Evolutionary conservation across 2,113 vertebrate species (phyloP).

Genomic region (Nothocercus nigrocapillus): DNA sequence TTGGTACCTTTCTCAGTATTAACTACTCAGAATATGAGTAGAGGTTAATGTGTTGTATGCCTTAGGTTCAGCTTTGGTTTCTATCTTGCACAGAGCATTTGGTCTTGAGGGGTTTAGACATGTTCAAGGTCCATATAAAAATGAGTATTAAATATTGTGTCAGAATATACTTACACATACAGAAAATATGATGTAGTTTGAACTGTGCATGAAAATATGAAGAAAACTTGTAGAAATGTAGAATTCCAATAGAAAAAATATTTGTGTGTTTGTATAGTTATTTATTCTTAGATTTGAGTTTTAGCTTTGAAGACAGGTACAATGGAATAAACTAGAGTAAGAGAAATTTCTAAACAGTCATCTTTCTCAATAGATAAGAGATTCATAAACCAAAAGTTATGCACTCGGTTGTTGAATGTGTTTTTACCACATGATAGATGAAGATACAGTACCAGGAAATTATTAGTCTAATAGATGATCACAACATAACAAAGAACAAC

Average conservation of each 20-base stretch:
- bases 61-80: constrained; percentile 24
- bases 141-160: constrained; percentile 45
- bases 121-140: constrained; percentile 15
- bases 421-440: not conserved
- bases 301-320: not conserved
- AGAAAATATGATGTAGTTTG: constrained; percentile 24
- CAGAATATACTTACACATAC: constrained; percentile 5
- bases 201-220: not conserved
- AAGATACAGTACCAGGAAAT: not conserved
- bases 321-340: not conserved
- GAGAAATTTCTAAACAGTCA: not conserved
- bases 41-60: constrained; percentile 13
- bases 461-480: not conserved
- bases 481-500: not conserved
- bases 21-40: not conserved
- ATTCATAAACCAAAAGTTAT: not conserved
- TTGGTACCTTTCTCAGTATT: constrained; percentile 41
- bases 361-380: not conserved
- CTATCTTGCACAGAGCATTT: not conserved
- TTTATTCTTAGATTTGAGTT: not conserved
- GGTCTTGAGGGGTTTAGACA: constrained; percentile 26
- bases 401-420: not conserved
- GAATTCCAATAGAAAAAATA: not conserved
- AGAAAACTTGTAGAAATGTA: not conserved
- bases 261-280: not conserved